phyloP scores from a whole-genome alignment of 1,140 invertebrate species.

The Acromyrmex echinatior region DNA sequence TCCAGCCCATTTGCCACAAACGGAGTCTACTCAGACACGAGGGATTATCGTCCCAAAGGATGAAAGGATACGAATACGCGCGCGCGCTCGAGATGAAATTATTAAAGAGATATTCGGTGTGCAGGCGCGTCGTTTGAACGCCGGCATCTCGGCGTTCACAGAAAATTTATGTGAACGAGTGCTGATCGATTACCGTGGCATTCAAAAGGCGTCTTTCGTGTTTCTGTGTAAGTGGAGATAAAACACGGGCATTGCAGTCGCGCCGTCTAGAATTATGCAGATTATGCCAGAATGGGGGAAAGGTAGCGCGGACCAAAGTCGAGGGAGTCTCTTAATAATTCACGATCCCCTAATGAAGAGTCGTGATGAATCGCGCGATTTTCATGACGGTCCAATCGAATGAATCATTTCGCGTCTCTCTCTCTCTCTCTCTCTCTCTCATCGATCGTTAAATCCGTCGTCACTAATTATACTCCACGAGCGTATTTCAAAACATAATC shows the following conservation, averaged over 20 bases:
- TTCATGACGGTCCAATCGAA: constrained; percentile 24
- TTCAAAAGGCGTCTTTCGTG: constrained; percentile 46
- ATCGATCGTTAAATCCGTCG: background rate
- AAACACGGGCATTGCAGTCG: constrained; percentile 35
- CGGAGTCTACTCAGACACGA: constrained; percentile 61
- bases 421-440: background rate
- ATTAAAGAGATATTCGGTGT: constrained; percentile 59
- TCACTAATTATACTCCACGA: constrained; percentile 5
- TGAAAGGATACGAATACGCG: constrained; percentile 54
- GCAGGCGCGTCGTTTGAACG: constrained; percentile 46
- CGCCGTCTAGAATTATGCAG: constrained; percentile 55
- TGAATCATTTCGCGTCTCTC: constrained; percentile 24
- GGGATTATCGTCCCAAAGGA: constrained; percentile 56
- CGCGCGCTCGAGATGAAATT: constrained; percentile 44
- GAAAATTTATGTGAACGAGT: constrained; percentile 58
- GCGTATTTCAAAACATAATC: background rate
- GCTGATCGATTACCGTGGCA: constrained; percentile 54
- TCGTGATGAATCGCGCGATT: constrained; percentile 31
- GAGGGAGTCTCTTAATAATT: constrained; percentile 54
- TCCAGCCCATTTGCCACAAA: constrained; percentile 58
- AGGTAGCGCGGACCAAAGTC: constrained; percentile 23
- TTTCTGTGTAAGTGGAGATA: constrained; percentile 56
- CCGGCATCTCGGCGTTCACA: constrained; percentile 51
- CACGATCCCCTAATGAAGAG: constrained; percentile 47
- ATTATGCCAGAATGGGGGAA: constrained; percentile 10